These are phyloP conservation scores for Enteromius radiatus DNA, from an alignment of 2,797 vertebrate genomes.

Conservation along the genomic window DNA sequence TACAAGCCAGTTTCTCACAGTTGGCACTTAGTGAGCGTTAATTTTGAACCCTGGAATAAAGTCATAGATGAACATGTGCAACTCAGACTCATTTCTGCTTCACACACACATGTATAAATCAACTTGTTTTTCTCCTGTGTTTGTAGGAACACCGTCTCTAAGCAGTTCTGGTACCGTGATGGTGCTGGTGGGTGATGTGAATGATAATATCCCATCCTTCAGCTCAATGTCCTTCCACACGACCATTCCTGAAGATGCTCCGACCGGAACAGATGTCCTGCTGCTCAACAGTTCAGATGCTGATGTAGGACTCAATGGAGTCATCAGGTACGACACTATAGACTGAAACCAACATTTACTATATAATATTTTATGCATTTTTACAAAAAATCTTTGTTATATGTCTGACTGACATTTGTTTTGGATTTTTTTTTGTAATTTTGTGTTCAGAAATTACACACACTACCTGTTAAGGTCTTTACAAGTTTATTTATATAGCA, in stretches of 20 bases:
- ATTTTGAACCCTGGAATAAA: not conserved
- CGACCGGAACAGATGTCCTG: constrained; percentile 91
- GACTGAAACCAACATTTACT: not conserved
- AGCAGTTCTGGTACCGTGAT: constrained; percentile 92
- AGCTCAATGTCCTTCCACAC: constrained; percentile 85
- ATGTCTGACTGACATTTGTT: no score
- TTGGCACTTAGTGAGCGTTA: not conserved
- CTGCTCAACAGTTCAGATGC: constrained; percentile 91
- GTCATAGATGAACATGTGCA: not conserved
- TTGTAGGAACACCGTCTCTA: constrained; percentile 86
- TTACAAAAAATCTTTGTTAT: constrained; percentile 1
- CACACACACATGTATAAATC: not conserved
- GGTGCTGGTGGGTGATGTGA: constrained; percentile 90
- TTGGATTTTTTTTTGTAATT: not conserved
- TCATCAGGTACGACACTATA: constrained; percentile 85
- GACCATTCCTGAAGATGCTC: constrained; percentile 87
- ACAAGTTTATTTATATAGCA: no score
- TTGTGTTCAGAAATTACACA: not conserved
- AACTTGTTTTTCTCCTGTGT: not conserved
- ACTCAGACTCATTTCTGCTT: not conserved
- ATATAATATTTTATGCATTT: not conserved
- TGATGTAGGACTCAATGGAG: constrained; percentile 88
- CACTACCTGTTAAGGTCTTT: not conserved
- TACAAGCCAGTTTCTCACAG: not conserved
- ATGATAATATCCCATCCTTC: constrained; percentile 92